phyloP scores from a whole-genome alignment of 2,113 vertebrate species.

The Nerophis lumbriciformis region DNA sequence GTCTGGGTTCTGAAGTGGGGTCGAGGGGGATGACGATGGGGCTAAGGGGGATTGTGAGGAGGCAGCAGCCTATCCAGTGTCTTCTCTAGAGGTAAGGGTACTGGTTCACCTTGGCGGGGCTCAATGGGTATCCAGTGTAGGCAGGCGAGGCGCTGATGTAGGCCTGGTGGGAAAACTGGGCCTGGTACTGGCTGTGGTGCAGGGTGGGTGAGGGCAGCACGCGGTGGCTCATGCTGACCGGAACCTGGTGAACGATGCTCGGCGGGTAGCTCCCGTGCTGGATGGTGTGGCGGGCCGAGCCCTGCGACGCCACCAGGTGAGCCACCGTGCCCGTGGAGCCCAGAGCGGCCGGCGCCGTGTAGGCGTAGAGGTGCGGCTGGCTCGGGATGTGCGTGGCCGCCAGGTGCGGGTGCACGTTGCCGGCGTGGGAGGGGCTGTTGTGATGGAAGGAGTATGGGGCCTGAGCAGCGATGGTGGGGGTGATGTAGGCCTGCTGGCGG shows the following conservation, averaged over 20 bases:
- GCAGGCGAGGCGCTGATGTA: conserved; percentile 98
- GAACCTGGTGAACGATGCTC: conserved; percentile 94
- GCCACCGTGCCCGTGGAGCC: conserved; percentile 91
- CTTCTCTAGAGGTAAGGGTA: conserved; percentile 94
- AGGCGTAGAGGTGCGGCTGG: conserved; percentile 95
- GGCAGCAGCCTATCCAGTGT: conserved; percentile 71
- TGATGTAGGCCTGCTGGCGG: conserved; percentile 95
- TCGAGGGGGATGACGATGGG: conserved; percentile 37
- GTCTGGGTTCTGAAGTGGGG: conserved; percentile 60
- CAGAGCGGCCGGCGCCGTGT: conserved; percentile 85
- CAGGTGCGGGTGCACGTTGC: conserved; percentile 87
- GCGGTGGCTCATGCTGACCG: conserved; percentile 91
- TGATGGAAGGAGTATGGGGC: conserved; percentile 94
- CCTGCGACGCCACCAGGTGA: conserved; percentile 92
- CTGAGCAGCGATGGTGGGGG: conserved; percentile 90
- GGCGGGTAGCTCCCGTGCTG: conserved; percentile 89
- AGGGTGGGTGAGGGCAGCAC: conserved; percentile 92
- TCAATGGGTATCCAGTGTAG: conserved; percentile 99
- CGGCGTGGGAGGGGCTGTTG: conserved; percentile 86
- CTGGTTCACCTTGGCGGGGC: conserved; percentile 99
- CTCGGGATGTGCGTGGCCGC: conserved; percentile 86
- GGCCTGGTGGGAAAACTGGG: conserved; percentile 96
- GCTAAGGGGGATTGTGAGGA: conserved; percentile 20
- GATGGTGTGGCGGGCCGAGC: conserved; percentile 84
- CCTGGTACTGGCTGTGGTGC: conserved; percentile 93